A percentile compares a stretch with the other conserved stretches of the same genome.
phyloP scores from a whole-genome alignment of 2,113 vertebrate species.

The Potamarius usumacintae region DNA sequence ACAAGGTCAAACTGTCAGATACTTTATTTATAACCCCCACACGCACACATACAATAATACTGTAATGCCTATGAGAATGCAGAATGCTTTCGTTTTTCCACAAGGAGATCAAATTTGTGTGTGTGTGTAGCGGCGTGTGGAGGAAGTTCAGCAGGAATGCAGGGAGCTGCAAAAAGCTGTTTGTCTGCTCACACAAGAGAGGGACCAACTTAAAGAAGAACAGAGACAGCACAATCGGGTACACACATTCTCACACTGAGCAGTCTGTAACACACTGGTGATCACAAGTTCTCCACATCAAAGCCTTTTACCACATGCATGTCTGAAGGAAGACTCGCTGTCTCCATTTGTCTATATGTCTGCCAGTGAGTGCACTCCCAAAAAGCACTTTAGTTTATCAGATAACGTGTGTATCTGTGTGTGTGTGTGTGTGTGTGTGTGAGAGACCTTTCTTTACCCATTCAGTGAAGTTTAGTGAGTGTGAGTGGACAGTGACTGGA shows the following conservation, averaged over 20 bases:
- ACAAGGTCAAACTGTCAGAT: no score
- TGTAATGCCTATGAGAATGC: no score
- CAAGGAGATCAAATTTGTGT: neutral
- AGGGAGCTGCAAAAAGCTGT: conserved; percentile 86
- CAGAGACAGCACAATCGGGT: conserved; percentile 89
- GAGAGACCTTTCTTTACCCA: conserved; percentile 40
- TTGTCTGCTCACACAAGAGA: conserved; percentile 86
- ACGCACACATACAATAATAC: no score
- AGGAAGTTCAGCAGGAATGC: conserved; percentile 92
- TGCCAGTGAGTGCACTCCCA: conserved; percentile 35
- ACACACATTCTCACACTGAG: conserved; percentile 6
- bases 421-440: conserved; percentile 29
- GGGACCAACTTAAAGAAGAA: conserved; percentile 84
- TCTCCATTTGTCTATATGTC: conserved; percentile 43
- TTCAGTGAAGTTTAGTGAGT: conserved; percentile 60
- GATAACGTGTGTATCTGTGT: conserved; percentile 26
- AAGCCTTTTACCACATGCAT: conserved; percentile 37
- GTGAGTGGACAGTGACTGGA: conserved; percentile 55
- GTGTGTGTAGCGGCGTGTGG: conserved; percentile 82
- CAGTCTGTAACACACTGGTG: conserved; percentile 63
- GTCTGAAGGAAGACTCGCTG: conserved; percentile 43
- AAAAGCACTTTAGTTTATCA: conserved; percentile 50
- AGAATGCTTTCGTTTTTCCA: no score
- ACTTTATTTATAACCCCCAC: no score
- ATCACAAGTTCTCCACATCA: conserved; percentile 68